phyloP scores from a whole-genome alignment of 53 echinoderm and acorn worm species.

The Holothuria leucospilota region DNA sequence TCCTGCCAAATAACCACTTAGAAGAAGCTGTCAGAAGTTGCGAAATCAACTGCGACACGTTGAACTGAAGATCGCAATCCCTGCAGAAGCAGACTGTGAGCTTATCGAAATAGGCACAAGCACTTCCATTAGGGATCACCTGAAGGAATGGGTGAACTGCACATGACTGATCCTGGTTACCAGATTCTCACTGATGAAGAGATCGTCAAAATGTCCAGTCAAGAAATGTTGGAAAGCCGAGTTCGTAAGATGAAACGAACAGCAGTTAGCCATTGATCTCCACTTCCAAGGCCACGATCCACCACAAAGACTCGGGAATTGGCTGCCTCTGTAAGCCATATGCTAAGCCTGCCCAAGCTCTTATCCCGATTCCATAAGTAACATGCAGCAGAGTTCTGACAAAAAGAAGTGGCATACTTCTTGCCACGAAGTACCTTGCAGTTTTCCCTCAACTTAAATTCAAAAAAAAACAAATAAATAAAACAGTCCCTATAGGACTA shows the following conservation, averaged over 20 bases:
- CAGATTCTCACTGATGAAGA: conserved; percentile 3
- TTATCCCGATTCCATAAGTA: neutral
- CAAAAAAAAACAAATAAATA: too few species aligned
- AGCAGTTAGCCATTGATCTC: neutral
- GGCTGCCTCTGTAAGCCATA: neutral
- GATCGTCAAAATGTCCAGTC: neutral
- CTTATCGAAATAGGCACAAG: neutral
- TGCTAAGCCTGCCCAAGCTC: neutral
- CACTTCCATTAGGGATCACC: neutral
- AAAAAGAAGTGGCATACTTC: neutral
- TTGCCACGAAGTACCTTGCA: neutral
- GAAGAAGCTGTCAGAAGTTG: conserved; percentile 16
- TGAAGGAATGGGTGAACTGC: neutral
- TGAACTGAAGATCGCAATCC: neutral
- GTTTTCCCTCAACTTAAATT: too few species aligned
- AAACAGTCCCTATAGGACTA: too few species aligned
- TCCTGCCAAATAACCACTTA: conserved; percentile 11
- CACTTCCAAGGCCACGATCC: neutral
- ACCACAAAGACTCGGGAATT: neutral
- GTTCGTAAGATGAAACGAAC: neutral
- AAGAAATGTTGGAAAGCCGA: neutral
- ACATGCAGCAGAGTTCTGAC: neutral
- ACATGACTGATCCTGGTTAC: neutral
- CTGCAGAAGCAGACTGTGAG: neutral
- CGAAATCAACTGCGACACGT: neutral